These are phyloP conservation scores for Patella pellucida DNA, from an alignment of 2,888 invertebrate species.

Conservation along the genomic window DNA sequence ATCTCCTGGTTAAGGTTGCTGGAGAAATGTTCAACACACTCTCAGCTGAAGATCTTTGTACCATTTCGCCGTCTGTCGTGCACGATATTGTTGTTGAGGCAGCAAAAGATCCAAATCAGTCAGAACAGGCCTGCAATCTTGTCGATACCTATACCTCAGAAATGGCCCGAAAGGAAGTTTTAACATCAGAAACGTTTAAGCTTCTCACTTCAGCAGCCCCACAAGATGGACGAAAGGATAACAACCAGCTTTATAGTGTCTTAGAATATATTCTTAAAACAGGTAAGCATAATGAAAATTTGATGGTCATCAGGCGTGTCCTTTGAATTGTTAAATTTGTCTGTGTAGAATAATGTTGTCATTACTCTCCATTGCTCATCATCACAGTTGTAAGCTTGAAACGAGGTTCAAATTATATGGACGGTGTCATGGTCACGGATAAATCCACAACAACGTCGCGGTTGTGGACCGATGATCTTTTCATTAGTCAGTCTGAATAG, in stretches of 20 bases:
- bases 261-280: constrained; percentile 62
- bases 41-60: constrained; percentile 58
- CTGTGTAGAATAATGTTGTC: too few species aligned
- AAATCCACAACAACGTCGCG: too few species aligned
- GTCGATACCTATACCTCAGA: constrained; percentile 64
- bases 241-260: constrained; percentile 64
- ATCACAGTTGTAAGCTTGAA: too few species aligned
- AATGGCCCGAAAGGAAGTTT: constrained; percentile 59
- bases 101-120: constrained; percentile 39
- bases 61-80: constrained; percentile 61
- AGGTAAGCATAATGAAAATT: constrained; percentile 40
- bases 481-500: too few species aligned
- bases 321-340: too few species aligned
- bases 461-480: too few species aligned
- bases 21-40: constrained; percentile 58
- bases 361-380: too few species aligned
- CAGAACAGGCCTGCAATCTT: constrained; percentile 51
- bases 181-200: constrained; percentile 64
- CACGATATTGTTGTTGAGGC: constrained; percentile 58
- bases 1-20: constrained; percentile 55
- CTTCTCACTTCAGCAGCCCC: constrained; percentile 61
- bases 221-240: constrained; percentile 50
- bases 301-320: too few species aligned
- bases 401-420: too few species aligned
- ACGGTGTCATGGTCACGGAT: too few species aligned